phyloP scores from a whole-genome alignment of 2,113 vertebrate species.

The Chionodraco myersi region DNA sequence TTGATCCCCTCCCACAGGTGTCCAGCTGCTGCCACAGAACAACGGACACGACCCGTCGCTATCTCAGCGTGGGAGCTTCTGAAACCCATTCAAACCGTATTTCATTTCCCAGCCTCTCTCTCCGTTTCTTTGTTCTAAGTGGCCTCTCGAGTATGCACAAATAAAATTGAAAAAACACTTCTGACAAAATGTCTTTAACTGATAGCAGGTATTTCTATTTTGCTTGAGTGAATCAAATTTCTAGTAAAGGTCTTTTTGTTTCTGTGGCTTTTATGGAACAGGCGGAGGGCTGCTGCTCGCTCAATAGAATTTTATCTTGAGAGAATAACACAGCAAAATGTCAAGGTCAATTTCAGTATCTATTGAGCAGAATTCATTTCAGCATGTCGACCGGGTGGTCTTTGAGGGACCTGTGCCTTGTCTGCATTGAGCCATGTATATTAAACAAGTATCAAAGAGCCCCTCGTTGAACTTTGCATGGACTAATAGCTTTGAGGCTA shows the following conservation, averaged over 20 bases:
- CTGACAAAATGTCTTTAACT: constrained; percentile 8
- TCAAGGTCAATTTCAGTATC: constrained; percentile 39
- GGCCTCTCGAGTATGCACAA: neutral
- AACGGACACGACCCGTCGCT: constrained; percentile 33
- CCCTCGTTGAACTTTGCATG: constrained; percentile 71
- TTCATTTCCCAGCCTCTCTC: neutral
- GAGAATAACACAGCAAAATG: constrained; percentile 48
- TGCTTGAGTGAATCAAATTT: constrained; percentile 16
- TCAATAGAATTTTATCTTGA: constrained; percentile 52
- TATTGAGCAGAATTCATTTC: constrained; percentile 48
- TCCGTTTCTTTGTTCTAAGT: neutral
- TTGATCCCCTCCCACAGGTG: constrained; percentile 68
- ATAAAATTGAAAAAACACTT: constrained; percentile 14
- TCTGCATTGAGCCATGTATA: constrained; percentile 63
- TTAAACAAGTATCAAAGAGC: constrained; percentile 75
- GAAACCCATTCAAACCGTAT: constrained; percentile 13
- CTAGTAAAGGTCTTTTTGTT: constrained; percentile 19
- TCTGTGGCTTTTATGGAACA: constrained; percentile 10
- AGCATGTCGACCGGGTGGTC: constrained; percentile 70
- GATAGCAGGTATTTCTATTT: constrained; percentile 27
- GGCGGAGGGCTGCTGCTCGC: constrained; percentile 1
- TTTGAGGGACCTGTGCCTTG: constrained; percentile 28
- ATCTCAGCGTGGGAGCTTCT: constrained; percentile 16
- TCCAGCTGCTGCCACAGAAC: constrained; percentile 62
- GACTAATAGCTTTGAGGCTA: constrained; percentile 70